Evolutionary conservation across 2,888 invertebrate genomes (phyloP).

Genomic region (Esperia sulphurella): DNA sequence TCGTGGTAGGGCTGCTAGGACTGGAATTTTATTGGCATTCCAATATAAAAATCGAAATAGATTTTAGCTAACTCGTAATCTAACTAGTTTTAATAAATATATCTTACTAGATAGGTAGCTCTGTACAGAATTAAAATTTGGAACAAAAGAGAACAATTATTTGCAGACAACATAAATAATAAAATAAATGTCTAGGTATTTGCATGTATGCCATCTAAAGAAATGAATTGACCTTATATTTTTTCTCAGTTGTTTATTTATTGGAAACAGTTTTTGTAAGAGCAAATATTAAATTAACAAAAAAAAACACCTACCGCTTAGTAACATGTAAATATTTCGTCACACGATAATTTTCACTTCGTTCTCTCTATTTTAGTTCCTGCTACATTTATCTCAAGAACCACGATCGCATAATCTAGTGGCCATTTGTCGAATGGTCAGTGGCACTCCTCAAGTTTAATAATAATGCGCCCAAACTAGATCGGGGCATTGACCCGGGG

Average conservation of each 20-base stretch:
- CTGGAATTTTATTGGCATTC: constrained; percentile 18
- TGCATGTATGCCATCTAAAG: no score
- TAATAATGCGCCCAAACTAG: constrained; percentile 78
- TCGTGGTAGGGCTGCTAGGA: constrained; percentile 14
- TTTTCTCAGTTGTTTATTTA: no score
- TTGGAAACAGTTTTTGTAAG: no score
- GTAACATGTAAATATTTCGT: background rate
- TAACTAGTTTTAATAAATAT: background rate
- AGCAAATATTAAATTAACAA: no score
- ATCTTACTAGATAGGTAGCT: background rate
- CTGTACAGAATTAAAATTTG: background rate
- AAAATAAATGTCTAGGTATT: no score
- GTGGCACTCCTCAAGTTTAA: constrained; percentile 60
- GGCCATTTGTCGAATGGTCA: constrained; percentile 50
- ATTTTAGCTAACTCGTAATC: constrained; percentile 4
- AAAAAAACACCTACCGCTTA: no score
- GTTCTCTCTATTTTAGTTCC: constrained; percentile 2
- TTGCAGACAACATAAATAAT: no score
- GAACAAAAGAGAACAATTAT: background rate
- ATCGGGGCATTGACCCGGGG: constrained; percentile 72
- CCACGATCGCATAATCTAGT: constrained; percentile 31
- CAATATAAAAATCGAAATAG: constrained; percentile 20
- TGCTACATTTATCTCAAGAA: constrained; percentile 26
- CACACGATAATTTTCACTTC: background rate
- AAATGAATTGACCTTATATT: no score